phyloP scores from a whole-genome alignment of 2,888 invertebrate genomes.

The Crematogaster levior region DNA sequence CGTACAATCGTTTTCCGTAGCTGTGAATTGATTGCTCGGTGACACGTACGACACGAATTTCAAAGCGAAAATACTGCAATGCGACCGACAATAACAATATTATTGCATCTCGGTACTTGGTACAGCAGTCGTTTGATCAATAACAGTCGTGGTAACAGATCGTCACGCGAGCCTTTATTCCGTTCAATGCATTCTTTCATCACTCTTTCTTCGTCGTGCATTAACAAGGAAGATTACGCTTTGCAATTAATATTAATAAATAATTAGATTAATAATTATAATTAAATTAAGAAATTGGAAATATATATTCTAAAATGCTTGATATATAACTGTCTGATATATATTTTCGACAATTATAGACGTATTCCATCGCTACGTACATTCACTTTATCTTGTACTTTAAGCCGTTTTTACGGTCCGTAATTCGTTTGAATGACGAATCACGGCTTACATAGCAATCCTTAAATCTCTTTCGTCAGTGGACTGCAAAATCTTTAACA shows the following conservation, averaged over 20 bases:
- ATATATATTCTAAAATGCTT: background rate
- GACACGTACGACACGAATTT: slow-evolving; percentile 15
- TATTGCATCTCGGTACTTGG: slow-evolving; percentile 42
- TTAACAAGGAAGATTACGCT: background rate
- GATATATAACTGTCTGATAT: background rate
- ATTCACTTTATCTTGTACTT: background rate
- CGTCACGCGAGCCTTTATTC: slow-evolving; percentile 26
- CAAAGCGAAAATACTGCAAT: slow-evolving; percentile 61
- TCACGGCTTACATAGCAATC: slow-evolving; percentile 9
- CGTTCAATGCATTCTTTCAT: background rate
- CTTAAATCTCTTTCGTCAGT: slow-evolving; percentile 13
- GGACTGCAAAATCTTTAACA: slow-evolving; percentile 31
- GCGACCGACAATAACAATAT: slow-evolving; percentile 54
- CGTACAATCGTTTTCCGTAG: background rate
- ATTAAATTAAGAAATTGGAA: slow-evolving; percentile 2
- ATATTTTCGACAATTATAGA: background rate
- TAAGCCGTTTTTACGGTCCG: background rate
- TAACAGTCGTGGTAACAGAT: slow-evolving; percentile 4
- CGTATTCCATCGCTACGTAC: background rate
- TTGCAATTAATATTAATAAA: background rate
- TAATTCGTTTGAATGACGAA: slow-evolving; percentile 9
- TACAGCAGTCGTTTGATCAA: slow-evolving; percentile 60
- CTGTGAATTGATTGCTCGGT: slow-evolving; percentile 26
- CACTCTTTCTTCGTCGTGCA: background rate
- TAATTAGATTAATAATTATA: too few relatives aligned